These are phyloP conservation scores for Halocynthia aurantium DNA, from an alignment of 23 tunicate genomes.

Conservation along the genomic window DNA sequence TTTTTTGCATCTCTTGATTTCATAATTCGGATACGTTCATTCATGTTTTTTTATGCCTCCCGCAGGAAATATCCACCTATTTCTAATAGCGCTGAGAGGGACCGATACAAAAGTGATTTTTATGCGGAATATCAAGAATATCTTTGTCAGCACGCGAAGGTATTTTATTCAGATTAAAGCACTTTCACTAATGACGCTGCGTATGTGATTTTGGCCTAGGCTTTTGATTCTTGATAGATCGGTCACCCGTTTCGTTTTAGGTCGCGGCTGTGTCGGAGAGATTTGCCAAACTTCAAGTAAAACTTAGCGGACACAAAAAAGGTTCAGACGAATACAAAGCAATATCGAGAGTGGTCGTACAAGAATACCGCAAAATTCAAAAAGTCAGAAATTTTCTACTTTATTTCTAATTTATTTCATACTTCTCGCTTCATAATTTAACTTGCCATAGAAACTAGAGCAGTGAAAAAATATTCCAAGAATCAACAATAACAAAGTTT, in stretches of 20 bases:
- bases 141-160: constrained; percentile 54
- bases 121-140: constrained; percentile 82
- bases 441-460: no score
- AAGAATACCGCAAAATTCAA: constrained; percentile 52
- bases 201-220: no score
- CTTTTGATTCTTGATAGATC: no score
- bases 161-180: constrained; percentile 13
- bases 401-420: no score
- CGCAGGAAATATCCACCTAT: constrained; percentile 58
- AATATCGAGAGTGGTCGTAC: constrained; percentile 36
- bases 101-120: constrained; percentile 65
- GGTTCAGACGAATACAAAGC: constrained; percentile 59
- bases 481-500: neutral
- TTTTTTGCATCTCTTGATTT: no score
- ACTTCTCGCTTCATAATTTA: no score
- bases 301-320: constrained; percentile 32
- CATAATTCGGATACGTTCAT: no score
- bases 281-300: constrained; percentile 46
- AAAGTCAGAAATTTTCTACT: constrained; percentile 21
- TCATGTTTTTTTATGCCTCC: no score
- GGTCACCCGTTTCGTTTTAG: constrained; percentile 10
- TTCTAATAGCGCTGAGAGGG: constrained; percentile 39
- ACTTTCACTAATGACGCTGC: neutral
- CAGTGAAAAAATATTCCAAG: neutral
- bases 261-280: constrained; percentile 43